Evolutionary conservation across 2,888 invertebrate genomes (phyloP).

Genomic region (Baccha elongata): DNA sequence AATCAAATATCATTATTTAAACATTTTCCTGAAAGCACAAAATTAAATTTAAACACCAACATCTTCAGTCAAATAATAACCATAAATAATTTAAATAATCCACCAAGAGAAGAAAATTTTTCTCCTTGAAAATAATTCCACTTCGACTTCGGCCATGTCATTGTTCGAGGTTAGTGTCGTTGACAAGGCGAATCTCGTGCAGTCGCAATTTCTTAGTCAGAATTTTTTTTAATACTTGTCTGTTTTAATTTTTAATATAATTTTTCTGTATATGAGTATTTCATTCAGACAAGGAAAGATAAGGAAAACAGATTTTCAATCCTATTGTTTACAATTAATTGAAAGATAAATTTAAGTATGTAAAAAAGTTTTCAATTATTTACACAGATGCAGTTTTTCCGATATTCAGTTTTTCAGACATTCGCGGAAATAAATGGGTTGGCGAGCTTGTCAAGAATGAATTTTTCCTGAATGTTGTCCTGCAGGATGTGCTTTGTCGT

Average conservation of each 20-base stretch:
- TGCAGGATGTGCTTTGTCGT: too few species aligned
- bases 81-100: conserved; percentile 53
- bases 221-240: not conserved
- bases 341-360: too few species aligned
- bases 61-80: conserved; percentile 5
- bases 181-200: conserved; percentile 41
- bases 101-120: conserved; percentile 13
- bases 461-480: too few species aligned
- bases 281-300: not conserved
- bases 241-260: conserved; percentile 25
- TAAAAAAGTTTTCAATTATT: too few species aligned
- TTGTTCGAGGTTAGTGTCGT: conserved; percentile 49
- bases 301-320: conserved; percentile 2
- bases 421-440: too few species aligned
- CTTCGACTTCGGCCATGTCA: conserved; percentile 37
- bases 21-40: not conserved
- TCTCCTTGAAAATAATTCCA: conserved; percentile 49
- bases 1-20: not conserved
- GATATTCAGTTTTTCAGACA: too few species aligned
- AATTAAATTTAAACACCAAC: not conserved
- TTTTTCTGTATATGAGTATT: not conserved
- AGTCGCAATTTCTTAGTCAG: conserved; percentile 18
- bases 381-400: too few species aligned
- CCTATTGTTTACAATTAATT: too few species aligned
- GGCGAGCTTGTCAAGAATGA: too few species aligned